Evolutionary conservation across 2,113 vertebrate genomes (phyloP), one percentile per base, ranked within the genome.

Genomic region (Colistium nudipinnis): DNA sequence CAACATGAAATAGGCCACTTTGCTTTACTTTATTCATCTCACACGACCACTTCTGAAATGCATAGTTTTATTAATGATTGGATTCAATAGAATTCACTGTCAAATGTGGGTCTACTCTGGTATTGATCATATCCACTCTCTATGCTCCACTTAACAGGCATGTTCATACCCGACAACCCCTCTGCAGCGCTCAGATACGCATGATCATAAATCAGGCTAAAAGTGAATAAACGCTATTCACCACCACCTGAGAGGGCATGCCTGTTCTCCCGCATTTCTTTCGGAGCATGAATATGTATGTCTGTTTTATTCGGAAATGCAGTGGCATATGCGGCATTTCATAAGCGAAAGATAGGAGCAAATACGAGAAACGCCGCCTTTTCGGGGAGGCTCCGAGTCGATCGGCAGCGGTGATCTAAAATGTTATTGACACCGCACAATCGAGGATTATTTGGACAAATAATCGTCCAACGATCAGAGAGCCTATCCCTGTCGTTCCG

Each of bases 11-110:
- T 45, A 35, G 62, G 61, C 31, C 14, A 6, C 20, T 12, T 10
- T 81, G 35, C 49, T 12, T 10, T 81, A 30, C 49, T 78, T 68
- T 81, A 81, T 88, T 85, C 54, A 85, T 85, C 52, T 61, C 47
- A 11, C 13, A 19, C 5, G 33, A 44, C 22, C 55, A 48, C 52
- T 61, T 80, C 24, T 67, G 59, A 75, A 72, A 76, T 63, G 30
- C 17, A 41, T 16, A 49, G 54, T 39, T 69, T 85, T 55, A 76
- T 82, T 82, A 76, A 45, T 6, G 17, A 30, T 33, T 12, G 14
- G 53, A 66, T 41, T 48, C 25, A 60, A 27, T 53, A 10, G 66
- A 22, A 13, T 35, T 36, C 22, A 22, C 30, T 74, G 53, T 74
- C 70, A 49, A 38, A 54, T 68, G 56, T 64, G 43, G 35, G 22